phyloP scores from a whole-genome alignment of 2,888 invertebrate genomes.

The Microchrysa polita region DNA sequence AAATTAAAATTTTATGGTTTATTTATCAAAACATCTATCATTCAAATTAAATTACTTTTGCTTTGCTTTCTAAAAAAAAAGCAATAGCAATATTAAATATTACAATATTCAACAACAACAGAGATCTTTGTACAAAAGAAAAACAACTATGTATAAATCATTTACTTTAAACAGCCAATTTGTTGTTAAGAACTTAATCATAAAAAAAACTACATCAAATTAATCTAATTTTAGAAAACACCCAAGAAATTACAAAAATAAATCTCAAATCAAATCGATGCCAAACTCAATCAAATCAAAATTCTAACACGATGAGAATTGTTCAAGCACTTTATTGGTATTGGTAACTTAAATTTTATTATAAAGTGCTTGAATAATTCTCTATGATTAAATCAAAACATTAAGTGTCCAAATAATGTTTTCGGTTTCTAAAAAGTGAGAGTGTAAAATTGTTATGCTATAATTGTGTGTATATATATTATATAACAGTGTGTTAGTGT shows the following conservation, averaged over 20 bases:
- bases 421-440: conserved; percentile 14
- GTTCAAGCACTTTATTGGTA: not conserved
- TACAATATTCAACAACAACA: conserved; percentile 28
- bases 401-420: not conserved
- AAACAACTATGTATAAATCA: too few species aligned
- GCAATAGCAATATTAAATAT: conserved; percentile 21
- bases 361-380: not conserved
- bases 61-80: conserved; percentile 5
- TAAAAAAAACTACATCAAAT: conserved; percentile 35
- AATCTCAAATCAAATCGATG: conserved; percentile 35
- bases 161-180: conserved; percentile 19
- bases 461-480: not conserved
- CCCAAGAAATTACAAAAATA: conserved; percentile 21
- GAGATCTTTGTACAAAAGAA: conserved; percentile 29
- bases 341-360: not conserved
- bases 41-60: conserved; percentile 8
- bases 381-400: not conserved
- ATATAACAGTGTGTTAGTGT: conserved; percentile 8
- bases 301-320: conserved; percentile 3
- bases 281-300: conserved; percentile 34
- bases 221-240: conserved; percentile 19
- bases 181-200: conserved; percentile 12
- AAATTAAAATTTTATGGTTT: not conserved
- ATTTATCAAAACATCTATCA: not conserved
- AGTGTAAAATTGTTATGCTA: not conserved